Evolutionary conservation across 2,888 invertebrate species (phyloP), one percentile per base, ranked within the genome.

Genomic region (Lasioglossum vierecki): DNA sequence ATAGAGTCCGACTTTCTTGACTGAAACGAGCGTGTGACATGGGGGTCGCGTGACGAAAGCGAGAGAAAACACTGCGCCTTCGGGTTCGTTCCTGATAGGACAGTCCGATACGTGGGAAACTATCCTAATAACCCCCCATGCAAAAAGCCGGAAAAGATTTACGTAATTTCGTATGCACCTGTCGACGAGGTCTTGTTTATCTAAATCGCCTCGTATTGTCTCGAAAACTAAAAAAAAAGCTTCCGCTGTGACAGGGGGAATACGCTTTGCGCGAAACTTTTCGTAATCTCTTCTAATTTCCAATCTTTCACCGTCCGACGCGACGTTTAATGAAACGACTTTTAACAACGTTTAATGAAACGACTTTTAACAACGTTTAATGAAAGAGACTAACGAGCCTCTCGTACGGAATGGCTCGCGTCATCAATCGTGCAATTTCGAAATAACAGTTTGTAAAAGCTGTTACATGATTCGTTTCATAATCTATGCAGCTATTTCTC

Each of bases 1-100:
- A 93, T 82, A 84, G 88, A 85, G 86, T 91, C 91, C 91, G 90
- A 88, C 91, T 93, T 93, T 93, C 92, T 87, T 93, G 86, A 22
- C 39, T 80, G 88, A 89, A 92, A 91, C 87, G 87, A 82, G 89
- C 79, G 84, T 84, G 72, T 89, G 89, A 90, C 90, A 80, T 80
- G 70, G 30, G 30, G 22, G 41, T 68, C 63, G 72, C 76, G 71
- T 88, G 88, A 91, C 88, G 85, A 88, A 87, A 86, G 82, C 66
- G 53, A 66, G 84, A 82, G 89, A 88, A 86, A 88, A 86, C 79
- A 49, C 74, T 77, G 60, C 79, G 49, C 74, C 76, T 74, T 70
- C 30, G 18, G 6, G 57, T 30, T 73, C 44, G 46, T 79, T 63
- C 57, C 41, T 49, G 73, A 46, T 63, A 41, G 49, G 53, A n/a